Evolutionary conservation across 2,888 invertebrate species (phyloP).

Genomic region (Timema cristinae): DNA sequence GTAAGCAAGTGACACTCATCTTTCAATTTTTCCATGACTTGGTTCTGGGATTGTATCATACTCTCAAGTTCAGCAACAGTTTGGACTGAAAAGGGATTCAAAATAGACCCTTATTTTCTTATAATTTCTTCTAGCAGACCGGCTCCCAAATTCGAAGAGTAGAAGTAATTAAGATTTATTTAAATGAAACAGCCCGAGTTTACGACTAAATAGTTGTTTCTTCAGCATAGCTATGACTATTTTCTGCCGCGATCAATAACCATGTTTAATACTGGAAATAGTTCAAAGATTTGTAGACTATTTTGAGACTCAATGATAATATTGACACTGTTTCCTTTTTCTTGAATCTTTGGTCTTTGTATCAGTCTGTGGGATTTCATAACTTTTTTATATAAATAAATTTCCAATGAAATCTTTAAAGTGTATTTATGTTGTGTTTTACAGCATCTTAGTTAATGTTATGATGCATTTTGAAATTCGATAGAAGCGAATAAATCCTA

Average conservation of each 20-base stretch:
- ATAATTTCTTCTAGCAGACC: background rate
- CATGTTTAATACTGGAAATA: no score
- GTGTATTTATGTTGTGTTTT: no score
- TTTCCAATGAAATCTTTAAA: no score
- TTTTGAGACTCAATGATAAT: no score
- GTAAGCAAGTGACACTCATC: slow-evolving; percentile 85
- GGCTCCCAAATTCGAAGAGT: background rate
- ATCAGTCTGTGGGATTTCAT: no score
- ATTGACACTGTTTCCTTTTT: no score
- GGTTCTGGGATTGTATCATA: slow-evolving; percentile 86
- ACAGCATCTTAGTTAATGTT: background rate
- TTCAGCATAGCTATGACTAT: background rate
- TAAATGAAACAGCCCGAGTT: no score
- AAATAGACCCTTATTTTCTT: slow-evolving; percentile 15
- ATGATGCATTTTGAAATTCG: background rate
- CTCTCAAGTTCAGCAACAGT: slow-evolving; percentile 86
- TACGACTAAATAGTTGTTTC: background rate
- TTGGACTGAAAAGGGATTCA: slow-evolving; percentile 63
- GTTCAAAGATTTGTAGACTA: no score
- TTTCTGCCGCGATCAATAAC: no score
- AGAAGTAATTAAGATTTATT: slow-evolving; percentile 2
- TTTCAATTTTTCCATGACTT: slow-evolving; percentile 89
- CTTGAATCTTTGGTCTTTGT: no score
- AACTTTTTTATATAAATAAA: no score
- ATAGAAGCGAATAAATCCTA: background rate